Evolutionary conservation across 1,140 invertebrate genomes (phyloP), one percentile per base, ranked within the genome.

Genomic region (Lanistes nyassanus): DNA sequence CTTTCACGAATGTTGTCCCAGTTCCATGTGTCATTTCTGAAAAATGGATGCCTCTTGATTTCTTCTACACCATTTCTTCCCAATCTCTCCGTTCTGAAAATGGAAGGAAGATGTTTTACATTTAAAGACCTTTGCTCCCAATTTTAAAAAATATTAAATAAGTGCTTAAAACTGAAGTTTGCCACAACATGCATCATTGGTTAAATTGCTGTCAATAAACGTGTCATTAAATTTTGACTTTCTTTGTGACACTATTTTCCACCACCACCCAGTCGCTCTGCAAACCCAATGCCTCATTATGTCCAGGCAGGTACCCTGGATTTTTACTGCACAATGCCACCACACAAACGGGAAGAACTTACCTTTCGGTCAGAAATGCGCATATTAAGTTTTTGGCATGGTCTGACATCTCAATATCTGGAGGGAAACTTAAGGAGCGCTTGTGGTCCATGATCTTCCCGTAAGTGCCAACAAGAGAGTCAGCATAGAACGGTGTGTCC

Each of bases 371-470:
- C 19, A 99, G 91, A 86, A 99, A 97, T 66, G 94, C 94, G 85
- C 94, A 94, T 83, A 99, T 99, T 21, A 99, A 90, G 84, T 93
- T 94, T 89, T 98, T 98, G 7, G 97, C 97, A 85, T 95, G 93
- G 76, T 93, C 92, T 56, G 95, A 97, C 74, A 99, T 96, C 87
- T 97, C 94, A 67, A 96, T 92, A 88, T 99, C 98, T 82, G 95
- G 93, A 37, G 98, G 98, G 90, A 99, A 99, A 79, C 93, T 93
- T 4, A 99, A 90, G 23, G 97, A 97, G 86, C 98, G 98, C 88
- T 97, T 94, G 87, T 99, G 96, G 88, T 99, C 97, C 97, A 99
- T 99, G 82, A 99, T 99, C 90, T 98, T 99, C 34, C 96, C 96
- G 89, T 99, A 99, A 19, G 98, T 99, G 47, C 96, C 97, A 51